Conservation (phyloP, 2,888 invertebrate species). For the Chymomyza procnemis region DNA sequence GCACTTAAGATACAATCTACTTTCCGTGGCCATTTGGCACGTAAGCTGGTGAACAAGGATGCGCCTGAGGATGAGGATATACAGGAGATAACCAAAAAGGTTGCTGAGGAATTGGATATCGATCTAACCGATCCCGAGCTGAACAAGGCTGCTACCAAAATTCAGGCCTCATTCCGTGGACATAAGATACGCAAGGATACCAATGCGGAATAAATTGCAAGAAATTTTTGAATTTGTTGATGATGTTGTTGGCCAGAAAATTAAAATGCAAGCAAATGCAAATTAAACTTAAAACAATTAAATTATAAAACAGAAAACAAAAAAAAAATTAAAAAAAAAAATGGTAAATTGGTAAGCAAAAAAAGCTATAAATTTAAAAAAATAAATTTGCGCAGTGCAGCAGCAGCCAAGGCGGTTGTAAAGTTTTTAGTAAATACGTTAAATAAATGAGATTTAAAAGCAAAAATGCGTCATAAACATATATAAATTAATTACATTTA, state of each 20-base stretch:
- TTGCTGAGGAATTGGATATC: conserved; percentile 89
- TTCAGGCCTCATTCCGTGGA: conserved; percentile 94
- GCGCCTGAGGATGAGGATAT: conserved; percentile 79
- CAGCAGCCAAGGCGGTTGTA: conserved; percentile 41
- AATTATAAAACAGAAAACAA: conserved; percentile 7
- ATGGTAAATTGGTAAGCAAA: not conserved
- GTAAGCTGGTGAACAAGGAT: conserved; percentile 82
- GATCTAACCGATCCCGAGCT: conserved; percentile 92
- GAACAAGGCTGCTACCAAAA: conserved; percentile 93
- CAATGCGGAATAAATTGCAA: conserved; percentile 59
- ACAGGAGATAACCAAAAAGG: conserved; percentile 81
- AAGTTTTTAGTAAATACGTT: conserved; percentile 63
- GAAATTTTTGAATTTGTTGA: conserved; percentile 55
- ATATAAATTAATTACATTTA: conserved; percentile 28
- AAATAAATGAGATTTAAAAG: conserved; percentile 42
- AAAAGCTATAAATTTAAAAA: not conserved
- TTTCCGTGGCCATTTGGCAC: conserved; percentile 92
- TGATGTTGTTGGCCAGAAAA: conserved; percentile 40
- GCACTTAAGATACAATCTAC: conserved; percentile 95
- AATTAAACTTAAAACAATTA: conserved; percentile 6
- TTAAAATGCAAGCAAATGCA: conserved; percentile 8
- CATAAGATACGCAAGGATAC: conserved; percentile 90
- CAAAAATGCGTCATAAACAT: conserved; percentile 41
- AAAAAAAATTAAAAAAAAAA: conserved; percentile 15
- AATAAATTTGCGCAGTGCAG: conserved; percentile 1